phyloP scores from a whole-genome alignment of 1,140 invertebrate genomes.

The Trichonephila inaurata region DNA sequence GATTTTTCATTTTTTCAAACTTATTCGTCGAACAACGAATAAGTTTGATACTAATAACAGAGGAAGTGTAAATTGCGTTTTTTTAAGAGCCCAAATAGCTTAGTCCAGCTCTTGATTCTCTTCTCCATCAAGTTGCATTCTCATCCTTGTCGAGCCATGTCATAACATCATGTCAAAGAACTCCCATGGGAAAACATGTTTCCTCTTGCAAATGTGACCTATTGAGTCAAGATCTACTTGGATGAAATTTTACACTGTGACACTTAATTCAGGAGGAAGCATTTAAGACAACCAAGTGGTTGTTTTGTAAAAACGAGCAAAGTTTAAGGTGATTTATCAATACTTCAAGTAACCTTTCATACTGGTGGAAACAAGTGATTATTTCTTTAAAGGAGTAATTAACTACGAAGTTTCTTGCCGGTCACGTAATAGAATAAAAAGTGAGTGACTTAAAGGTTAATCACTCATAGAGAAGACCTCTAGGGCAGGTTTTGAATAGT shows the following conservation, averaged over 20 bases:
- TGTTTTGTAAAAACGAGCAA: neutral
- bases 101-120: no score
- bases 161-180: no score
- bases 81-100: no score
- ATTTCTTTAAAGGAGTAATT: no score
- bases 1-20: no score
- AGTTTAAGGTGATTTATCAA: neutral
- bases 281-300: neutral
- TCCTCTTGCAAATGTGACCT: neutral
- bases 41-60: no score
- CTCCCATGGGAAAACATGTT: neutral
- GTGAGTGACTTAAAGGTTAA: neutral
- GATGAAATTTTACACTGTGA: neutral
- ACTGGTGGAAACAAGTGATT: neutral
- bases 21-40: no score
- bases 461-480: neutral
- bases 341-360: neutral
- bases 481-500: neutral
- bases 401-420: no score
- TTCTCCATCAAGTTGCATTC: no score
- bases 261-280: neutral
- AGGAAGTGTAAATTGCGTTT: no score
- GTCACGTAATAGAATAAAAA: neutral
- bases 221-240: neutral
- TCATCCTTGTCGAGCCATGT: no score